Evolutionary conservation across 2,113 vertebrate genomes (phyloP).

Genomic region (Tapirus terrestris): DNA sequence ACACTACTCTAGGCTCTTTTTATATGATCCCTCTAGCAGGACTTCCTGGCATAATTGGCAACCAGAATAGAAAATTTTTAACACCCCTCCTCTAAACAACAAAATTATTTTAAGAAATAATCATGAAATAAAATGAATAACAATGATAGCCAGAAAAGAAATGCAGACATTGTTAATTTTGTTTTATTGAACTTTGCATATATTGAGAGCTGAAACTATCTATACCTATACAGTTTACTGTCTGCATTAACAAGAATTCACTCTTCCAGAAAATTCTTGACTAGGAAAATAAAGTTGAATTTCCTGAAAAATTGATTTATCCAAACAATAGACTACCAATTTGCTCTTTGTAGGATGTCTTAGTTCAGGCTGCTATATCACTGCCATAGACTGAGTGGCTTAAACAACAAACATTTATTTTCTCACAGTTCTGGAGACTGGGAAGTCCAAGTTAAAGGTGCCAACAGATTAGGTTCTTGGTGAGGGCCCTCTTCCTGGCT

Average conservation of each 20-base stretch:
- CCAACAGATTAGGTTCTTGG: not conserved
- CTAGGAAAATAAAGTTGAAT: conserved; percentile 18
- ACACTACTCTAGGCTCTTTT: not conserved
- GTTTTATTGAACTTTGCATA: not conserved
- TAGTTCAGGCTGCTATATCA: not conserved
- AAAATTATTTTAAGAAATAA: conserved; percentile 39
- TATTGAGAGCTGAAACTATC: not conserved
- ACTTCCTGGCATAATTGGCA: not conserved
- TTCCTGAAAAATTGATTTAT: not conserved
- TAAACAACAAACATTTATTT: not conserved
- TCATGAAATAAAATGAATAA: conserved; percentile 24
- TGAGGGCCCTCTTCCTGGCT: not conserved
- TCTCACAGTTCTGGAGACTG: not conserved
- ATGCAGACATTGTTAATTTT: not conserved
- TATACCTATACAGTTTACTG: not conserved
- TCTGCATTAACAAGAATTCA: not conserved
- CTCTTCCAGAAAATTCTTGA: conserved; percentile 21
- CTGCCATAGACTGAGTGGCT: not conserved
- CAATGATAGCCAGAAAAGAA: not conserved
- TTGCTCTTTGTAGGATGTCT: not conserved
- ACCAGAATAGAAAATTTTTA: not conserved
- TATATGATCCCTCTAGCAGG: not conserved
- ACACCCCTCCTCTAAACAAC: not conserved
- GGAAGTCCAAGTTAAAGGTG: not conserved
- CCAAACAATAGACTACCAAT: not conserved